Percentiles rank a stretch among this genome's conserved stretches.
phyloP scores from a whole-genome alignment of 2,888 invertebrate species.

The Drosophila nr. medialis region DNA sequence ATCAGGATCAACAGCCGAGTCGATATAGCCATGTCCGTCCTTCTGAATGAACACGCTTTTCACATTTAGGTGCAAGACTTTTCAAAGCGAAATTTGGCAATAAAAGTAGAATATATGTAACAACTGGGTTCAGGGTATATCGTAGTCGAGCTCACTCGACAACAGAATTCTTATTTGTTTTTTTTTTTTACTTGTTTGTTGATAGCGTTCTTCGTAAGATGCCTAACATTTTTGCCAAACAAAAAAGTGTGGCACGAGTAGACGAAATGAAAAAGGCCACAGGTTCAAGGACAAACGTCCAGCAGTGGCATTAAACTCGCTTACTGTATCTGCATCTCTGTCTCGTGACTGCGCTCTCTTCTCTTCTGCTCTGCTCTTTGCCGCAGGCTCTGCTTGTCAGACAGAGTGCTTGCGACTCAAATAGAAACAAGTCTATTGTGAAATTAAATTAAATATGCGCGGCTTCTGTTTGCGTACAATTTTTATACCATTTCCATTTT shows the following conservation, averaged over 20 bases:
- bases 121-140: no score
- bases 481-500: conserved; percentile 15
- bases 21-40: no score
- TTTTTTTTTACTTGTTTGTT: conserved; percentile 4
- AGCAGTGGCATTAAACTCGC: conserved; percentile 57
- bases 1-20: no score
- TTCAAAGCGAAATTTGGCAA: no score
- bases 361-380: conserved; percentile 5
- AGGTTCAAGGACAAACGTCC: conserved; percentile 64
- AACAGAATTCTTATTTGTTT: no score
- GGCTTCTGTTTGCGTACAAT: conserved; percentile 16
- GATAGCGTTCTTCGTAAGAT: conserved; percentile 14
- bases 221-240: conserved; percentile 7
- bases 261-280: conserved; percentile 29
- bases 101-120: no score
- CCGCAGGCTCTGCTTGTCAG: not conserved
- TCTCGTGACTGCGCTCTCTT: conserved; percentile 13
- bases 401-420: conserved; percentile 4
- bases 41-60: no score
- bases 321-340: conserved; percentile 14
- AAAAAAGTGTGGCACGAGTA: conserved; percentile 10
- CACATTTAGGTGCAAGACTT: no score
- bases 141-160: no score
- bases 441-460: conserved; percentile 24
- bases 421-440: conserved; percentile 42